Percentiles rank a stretch among this genome's conserved stretches.
Evolutionary conservation across 2,797 vertebrate genomes (phyloP).

Genomic region (Potorous gilbertii): DNA sequence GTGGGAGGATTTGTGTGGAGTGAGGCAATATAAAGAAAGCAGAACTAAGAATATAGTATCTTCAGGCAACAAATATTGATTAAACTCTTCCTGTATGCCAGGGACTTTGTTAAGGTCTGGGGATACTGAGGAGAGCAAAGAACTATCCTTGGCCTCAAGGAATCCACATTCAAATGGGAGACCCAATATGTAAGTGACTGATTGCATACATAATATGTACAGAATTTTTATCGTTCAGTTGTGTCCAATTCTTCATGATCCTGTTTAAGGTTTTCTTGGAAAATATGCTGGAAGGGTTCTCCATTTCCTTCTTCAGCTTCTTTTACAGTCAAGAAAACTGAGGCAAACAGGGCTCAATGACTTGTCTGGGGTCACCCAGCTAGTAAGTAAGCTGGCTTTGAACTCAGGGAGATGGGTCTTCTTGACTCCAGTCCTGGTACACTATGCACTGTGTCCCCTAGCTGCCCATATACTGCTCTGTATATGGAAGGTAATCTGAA

Average conservation of each 20-base stretch:
- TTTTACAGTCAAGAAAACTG: too few species aligned
- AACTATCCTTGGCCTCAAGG: not conserved
- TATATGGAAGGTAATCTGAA: not conserved
- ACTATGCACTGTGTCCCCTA: not conserved
- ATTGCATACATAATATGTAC: too few species aligned
- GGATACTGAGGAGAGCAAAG: not conserved
- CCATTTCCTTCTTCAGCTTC: too few species aligned
- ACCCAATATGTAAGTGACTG: not conserved
- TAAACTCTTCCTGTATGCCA: not conserved
- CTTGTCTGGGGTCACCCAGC: not conserved
- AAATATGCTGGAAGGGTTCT: too few species aligned
- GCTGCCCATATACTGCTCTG: not conserved
- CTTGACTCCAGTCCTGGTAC: not conserved
- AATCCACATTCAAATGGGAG: not conserved
- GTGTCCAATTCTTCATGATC: too few species aligned
- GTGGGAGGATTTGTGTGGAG: not conserved
- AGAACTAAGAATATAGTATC: not conserved
- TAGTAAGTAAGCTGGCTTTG: not conserved
- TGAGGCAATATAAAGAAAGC: not conserved
- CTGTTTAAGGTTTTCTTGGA: too few species aligned
- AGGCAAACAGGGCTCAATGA: too few species aligned
- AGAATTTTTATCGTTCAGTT: too few species aligned
- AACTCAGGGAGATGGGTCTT: not conserved
- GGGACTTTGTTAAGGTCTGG: not conserved
- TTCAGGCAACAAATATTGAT: not conserved